These are phyloP conservation scores for Drosophila yooni DNA, from an alignment of 2,888 invertebrate genomes.

Conservation along the genomic window DNA sequence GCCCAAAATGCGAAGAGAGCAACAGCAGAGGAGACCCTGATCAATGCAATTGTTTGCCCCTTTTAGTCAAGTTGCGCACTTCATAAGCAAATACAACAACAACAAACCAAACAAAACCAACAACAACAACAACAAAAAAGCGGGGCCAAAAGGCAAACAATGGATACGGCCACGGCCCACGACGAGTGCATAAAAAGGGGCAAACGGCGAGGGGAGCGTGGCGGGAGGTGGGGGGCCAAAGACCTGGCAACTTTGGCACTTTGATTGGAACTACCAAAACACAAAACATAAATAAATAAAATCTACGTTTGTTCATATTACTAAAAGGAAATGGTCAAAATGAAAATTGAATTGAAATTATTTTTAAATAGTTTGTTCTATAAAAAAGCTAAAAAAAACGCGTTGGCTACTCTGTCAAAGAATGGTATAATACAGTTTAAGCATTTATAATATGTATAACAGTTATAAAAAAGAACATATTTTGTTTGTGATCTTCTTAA, in stretches of 20 bases:
- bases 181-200: conserved; percentile 36
- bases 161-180: conserved; percentile 61
- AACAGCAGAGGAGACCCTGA: conserved; percentile 51
- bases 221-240: conserved; percentile 1
- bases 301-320: background rate
- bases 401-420: background rate
- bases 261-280: conserved; percentile 67
- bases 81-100: conserved; percentile 79
- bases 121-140: conserved; percentile 28
- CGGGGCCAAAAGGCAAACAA: conserved; percentile 77
- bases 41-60: conserved; percentile 83
- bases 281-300: conserved; percentile 22
- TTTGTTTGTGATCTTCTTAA: background rate
- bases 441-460: background rate
- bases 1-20: conserved; percentile 68
- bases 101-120: conserved; percentile 48
- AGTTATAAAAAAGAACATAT: background rate
- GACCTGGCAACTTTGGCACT: conserved; percentile 65
- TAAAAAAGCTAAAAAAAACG: background rate
- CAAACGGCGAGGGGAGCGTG: background rate
- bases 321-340: conserved; percentile 13
- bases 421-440: background rate
- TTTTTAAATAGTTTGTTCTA: background rate
- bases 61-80: conserved; percentile 83
- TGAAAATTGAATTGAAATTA: background rate